Base-by-base conservation (phyloP, 2,113 vertebrate species). In the Burhinus bistriatus region DNA sequence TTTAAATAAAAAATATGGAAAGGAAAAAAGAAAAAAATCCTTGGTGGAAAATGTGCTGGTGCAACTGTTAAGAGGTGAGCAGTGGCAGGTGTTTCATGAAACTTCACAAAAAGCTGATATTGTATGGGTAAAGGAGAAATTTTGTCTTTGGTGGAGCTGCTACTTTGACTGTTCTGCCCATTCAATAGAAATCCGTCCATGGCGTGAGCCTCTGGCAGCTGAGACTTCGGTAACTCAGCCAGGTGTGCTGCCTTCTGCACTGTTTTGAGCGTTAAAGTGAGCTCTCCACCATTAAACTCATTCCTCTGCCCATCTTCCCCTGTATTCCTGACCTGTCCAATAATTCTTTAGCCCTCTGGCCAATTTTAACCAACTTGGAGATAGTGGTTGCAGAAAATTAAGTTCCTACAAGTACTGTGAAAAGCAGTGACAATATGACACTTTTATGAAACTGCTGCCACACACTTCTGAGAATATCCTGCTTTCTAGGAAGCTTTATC, bases 301-400 rank as follows among this genome's bases (percentile, higher is more conserved):
- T 78, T 84, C 52, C 11, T 80, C 30, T 91, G 19, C 21, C 62
- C 62, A 83, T 51, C 36, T 80, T 80, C 62, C 66, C 58, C 36
- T 76, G 40, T 77, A 58, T 90, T 85, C 42, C 58, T 85, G 82
- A 91, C 85, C 78, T 69, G 57, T 44, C 49, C 96, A 85, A 90
- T 66, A 96, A 54, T 85, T 76, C 95, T 86, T 90, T 57, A 91
- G 49, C 62, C 87, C 54, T 87, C 84, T 88, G 82, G 78, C 10
- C 75, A 62, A 40, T 93, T 95, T 88, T 76, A 83, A 81, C 61
- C 36, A 80, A 42, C 82, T 65, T 90, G 34, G 45, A 95, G 92
- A 94, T 26, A 95, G 75, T n/a, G n/a, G 40, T 18, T 89, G 73
- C 20, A 89, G 89, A 94, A 96, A 95, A 96, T 96, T 68, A 91